Evolutionary conservation across 23 tunicate species (phyloP).

Genomic region (Trididemnum nubilum): DNA sequence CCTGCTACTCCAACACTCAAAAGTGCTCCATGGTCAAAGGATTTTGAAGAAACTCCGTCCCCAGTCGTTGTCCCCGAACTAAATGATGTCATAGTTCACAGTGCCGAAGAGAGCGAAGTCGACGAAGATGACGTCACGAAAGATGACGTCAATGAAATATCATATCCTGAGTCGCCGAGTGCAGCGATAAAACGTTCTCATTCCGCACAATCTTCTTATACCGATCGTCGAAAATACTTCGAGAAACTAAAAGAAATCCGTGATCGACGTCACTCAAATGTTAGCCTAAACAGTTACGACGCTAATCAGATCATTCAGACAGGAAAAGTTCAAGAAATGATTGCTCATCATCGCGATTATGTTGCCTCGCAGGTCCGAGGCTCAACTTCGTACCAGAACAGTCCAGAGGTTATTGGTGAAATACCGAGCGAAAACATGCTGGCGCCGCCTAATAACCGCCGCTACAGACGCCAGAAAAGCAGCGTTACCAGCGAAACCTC

Average conservation of each 20-base stretch:
- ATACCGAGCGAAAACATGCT: not conserved
- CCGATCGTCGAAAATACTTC: conserved; percentile 35
- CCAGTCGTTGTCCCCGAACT: not conserved
- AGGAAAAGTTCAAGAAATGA: conserved; percentile 16
- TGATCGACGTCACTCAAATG: conserved; percentile 27
- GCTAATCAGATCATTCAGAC: conserved; percentile 1
- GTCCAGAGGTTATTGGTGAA: not conserved
- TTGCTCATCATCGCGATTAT: conserved; percentile 25
- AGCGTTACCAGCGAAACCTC: not conserved
- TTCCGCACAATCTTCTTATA: conserved; percentile 6
- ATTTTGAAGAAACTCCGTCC: not conserved
- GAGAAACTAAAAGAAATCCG: conserved; percentile 39
- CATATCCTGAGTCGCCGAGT: not conserved
- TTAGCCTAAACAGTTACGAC: not conserved
- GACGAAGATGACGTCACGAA: not conserved
- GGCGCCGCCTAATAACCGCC: not conserved
- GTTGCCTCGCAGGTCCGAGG: not conserved
- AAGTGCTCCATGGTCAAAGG: not conserved
- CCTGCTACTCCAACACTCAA: not conserved
- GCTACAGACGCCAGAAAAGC: not conserved
- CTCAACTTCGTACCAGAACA: not conserved
- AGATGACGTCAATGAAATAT: not conserved
- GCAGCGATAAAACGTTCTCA: not conserved
- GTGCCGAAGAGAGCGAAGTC: not conserved
- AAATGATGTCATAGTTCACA: not conserved